Conservation (phyloP, 2,797 vertebrate genomes). For the Numenius phaeopus region DNA sequence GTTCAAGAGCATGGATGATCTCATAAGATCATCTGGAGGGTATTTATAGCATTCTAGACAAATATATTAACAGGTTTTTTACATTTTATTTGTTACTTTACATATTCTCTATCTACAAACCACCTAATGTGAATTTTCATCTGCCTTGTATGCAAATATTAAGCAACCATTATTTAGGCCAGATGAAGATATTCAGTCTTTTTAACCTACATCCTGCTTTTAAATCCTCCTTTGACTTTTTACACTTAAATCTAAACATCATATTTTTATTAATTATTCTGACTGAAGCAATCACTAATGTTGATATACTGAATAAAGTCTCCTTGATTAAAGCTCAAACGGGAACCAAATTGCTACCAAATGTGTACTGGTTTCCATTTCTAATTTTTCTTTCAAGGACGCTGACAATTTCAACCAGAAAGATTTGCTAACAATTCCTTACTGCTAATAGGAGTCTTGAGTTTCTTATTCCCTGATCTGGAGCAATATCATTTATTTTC, state of each 20-base stretch:
- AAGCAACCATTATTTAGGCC: not conserved
- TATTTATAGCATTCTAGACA: not conserved
- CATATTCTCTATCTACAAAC: not conserved
- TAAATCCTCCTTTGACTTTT: constrained; percentile 24
- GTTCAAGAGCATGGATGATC: not conserved
- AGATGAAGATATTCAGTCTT: not conserved
- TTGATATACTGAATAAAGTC: constrained; percentile 66
- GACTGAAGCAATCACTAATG: constrained; percentile 56
- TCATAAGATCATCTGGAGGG: not conserved
- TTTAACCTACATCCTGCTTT: not conserved
- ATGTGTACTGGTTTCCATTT: constrained; percentile 60
- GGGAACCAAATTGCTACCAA: constrained; percentile 75
- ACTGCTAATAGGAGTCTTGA: constrained; percentile 32
- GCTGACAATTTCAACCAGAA: constrained; percentile 4
- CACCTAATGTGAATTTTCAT: not conserved
- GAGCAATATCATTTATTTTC: not conserved
- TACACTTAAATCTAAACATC: constrained; percentile 18
- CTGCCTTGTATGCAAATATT: not conserved
- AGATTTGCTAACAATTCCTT: constrained; percentile 38
- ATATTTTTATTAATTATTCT: constrained; percentile 64
- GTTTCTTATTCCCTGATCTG: constrained; percentile 25
- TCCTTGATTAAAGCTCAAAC: constrained; percentile 75
- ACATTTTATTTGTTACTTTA: not conserved
- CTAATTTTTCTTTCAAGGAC: constrained; percentile 53
- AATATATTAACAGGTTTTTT: not conserved